Percentiles rank a stretch among this genome's conserved stretches.
Conservation (phyloP, 2,113 vertebrate genomes). For the Dipodomys stephensi region DNA sequence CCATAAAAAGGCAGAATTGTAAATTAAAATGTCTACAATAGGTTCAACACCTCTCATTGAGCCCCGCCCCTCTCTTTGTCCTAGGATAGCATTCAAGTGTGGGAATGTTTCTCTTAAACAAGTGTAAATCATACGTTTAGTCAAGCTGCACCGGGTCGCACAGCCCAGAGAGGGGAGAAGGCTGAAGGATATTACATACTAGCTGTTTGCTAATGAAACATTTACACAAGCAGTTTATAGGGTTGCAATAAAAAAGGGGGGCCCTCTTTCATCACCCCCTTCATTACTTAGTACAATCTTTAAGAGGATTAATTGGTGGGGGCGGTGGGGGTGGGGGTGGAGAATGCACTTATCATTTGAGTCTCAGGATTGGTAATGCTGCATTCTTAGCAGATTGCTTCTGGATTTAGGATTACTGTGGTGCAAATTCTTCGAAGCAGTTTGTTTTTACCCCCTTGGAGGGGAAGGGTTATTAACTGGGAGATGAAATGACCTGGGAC, state of each 20-base stretch:
- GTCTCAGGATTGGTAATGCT: conserved; percentile 85
- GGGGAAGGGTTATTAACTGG: conserved; percentile 87
- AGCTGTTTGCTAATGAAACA: conserved; percentile 88
- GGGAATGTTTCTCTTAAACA: conserved; percentile 84
- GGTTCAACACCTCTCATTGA: conserved; percentile 63
- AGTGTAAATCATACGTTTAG: conserved; percentile 84
- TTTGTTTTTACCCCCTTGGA: conserved; percentile 81
- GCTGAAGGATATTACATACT: conserved; percentile 75
- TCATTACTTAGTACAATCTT: conserved; percentile 87
- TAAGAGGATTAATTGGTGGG: conserved; percentile 86
- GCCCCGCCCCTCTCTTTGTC: conserved; percentile 60
- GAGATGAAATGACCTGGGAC: conserved; percentile 82
- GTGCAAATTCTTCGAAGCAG: conserved; percentile 81
- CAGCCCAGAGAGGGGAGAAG: conserved; percentile 38
- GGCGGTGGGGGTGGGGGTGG: too few relatives aligned
- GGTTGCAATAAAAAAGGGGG: conserved; percentile 84
- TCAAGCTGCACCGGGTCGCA: conserved; percentile 52
- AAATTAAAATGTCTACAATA: conserved; percentile 83
- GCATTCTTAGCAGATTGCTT: conserved; percentile 87
- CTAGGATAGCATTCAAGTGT: conserved; percentile 78
- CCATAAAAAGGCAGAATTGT: conserved; percentile 66
- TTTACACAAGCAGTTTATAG: conserved; percentile 89
- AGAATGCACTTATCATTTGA: conserved; percentile 84
- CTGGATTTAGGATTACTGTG: conserved; percentile 85
- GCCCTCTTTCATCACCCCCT: conserved; percentile 83